phyloP scores from a whole-genome alignment of 2,113 vertebrate genomes.

The Caloenas nicobarica region DNA sequence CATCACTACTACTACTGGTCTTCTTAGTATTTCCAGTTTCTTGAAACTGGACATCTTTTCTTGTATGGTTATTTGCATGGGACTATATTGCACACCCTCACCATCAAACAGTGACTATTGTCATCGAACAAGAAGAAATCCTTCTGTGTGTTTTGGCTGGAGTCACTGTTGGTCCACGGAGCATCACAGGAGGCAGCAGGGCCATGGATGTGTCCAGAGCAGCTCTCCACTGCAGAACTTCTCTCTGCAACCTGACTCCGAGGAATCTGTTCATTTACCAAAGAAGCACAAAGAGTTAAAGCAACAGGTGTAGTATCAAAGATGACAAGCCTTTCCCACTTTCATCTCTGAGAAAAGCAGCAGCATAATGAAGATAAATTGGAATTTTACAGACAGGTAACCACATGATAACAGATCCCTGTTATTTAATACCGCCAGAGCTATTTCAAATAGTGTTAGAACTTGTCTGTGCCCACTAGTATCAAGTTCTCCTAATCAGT shows the following conservation, averaged over 20 bases:
- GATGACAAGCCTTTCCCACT: slow-evolving; percentile 32
- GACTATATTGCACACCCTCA: not conserved
- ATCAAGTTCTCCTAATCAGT: slow-evolving; percentile 57
- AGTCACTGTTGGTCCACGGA: not conserved
- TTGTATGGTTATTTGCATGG: not conserved
- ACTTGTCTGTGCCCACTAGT: slow-evolving; percentile 63
- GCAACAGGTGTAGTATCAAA: slow-evolving; percentile 27
- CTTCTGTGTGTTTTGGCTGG: not conserved
- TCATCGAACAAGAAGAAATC: not conserved
- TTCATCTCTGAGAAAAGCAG: slow-evolving; percentile 25
- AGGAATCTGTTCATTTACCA: not conserved
- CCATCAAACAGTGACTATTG: not conserved
- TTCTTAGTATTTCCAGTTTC: not conserved
- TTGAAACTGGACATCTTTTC: not conserved
- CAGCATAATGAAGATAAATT: slow-evolving; percentile 76
- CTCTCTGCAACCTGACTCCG: not conserved
- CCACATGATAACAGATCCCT: slow-evolving; percentile 67
- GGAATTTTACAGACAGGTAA: slow-evolving; percentile 73
- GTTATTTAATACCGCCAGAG: slow-evolving; percentile 70
- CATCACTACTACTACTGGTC: not conserved
- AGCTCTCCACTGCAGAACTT: not conserved
- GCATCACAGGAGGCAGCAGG: not conserved
- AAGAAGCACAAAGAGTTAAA: not conserved
- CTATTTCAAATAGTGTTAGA: slow-evolving; percentile 57
- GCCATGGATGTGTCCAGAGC: not conserved